These are phyloP conservation scores for Diplodus sargus DNA, from an alignment of 2,797 vertebrate genomes.

Conservation along the genomic window DNA sequence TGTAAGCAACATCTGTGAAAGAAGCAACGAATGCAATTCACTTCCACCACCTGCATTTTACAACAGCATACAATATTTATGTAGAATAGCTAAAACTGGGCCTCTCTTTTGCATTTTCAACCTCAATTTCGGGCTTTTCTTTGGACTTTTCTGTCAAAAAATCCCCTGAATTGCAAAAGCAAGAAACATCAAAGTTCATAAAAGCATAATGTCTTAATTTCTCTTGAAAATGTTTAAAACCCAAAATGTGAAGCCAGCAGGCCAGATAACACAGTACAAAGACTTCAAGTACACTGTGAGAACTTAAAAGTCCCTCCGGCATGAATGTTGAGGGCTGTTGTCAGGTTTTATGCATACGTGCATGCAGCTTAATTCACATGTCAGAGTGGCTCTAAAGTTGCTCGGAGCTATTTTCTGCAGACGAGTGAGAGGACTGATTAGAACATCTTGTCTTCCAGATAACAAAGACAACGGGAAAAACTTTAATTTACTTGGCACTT, in stretches of 20 bases:
- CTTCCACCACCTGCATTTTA: not conserved
- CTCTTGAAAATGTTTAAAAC: not conserved
- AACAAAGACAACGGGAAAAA: not conserved
- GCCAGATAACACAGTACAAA: constrained; percentile 8
- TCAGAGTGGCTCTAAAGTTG: not conserved
- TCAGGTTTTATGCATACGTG: not conserved
- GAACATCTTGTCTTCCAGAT: not conserved
- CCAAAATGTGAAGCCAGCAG: constrained; percentile 8
- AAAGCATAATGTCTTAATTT: not conserved
- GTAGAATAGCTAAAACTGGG: not conserved
- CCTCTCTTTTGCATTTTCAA: not conserved
- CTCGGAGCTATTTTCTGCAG: not conserved
- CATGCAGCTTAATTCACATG: not conserved
- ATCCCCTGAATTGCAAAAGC: not conserved
- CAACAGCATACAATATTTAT: not conserved
- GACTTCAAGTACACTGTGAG: not conserved
- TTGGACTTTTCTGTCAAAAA: not conserved
- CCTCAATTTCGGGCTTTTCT: not conserved
- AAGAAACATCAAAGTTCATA: not conserved
- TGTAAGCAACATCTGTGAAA: not conserved
- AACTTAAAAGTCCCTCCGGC: constrained; percentile 7
- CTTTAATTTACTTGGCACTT: not conserved
- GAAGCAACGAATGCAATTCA: not conserved
- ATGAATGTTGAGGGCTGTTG: not conserved
- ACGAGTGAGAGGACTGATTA: not conserved